A percentile compares a stretch with the other conserved stretches of the same genome.
Conservation (phyloP, 2,888 invertebrate species). For the Drosophila nr. fundita region DNA sequence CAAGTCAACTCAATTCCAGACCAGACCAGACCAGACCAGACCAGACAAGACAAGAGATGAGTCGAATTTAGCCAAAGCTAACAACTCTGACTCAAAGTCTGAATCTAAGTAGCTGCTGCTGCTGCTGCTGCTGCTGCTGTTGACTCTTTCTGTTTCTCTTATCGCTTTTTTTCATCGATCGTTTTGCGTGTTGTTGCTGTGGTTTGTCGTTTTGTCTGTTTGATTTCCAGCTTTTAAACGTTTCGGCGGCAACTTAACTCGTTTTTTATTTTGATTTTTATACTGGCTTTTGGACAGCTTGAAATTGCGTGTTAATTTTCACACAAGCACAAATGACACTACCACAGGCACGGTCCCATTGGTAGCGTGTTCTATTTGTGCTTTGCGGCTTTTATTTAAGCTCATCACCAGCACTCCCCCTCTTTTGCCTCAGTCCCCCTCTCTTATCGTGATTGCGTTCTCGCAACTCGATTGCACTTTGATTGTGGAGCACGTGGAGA, state of each 20-base stretch:
- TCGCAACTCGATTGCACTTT: conserved; percentile 67
- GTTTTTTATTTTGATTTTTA: conserved; percentile 62
- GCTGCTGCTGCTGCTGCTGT: conserved; percentile 15
- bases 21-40: conserved; percentile 17
- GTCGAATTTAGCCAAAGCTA: conserved; percentile 27
- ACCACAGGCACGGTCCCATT: conserved; percentile 35
- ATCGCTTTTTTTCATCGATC: conserved; percentile 70
- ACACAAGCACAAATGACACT: conserved; percentile 60
- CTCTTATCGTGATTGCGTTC: conserved; percentile 49
- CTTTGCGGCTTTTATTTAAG: conserved; percentile 62
- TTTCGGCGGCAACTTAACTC: conserved; percentile 54
- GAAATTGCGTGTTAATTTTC: conserved; percentile 80
- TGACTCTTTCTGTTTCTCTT: conserved; percentile 49
- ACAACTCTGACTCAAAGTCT: conserved; percentile 13
- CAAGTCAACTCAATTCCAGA: conserved; percentile 46
- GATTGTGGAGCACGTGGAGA: conserved; percentile 56
- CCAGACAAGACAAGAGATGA: conserved; percentile 24
- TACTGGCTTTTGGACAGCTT: conserved; percentile 56
- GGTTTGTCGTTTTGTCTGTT: conserved; percentile 50
- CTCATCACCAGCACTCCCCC: not conserved
- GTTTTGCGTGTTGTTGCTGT: conserved; percentile 64
- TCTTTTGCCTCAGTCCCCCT: not conserved
- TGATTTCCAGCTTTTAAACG: conserved; percentile 75
- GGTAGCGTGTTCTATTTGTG: conserved; percentile 62
- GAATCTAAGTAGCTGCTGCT: conserved; percentile 20